phyloP scores from a whole-genome alignment of 2,888 invertebrate genomes.

The Graphium colonna region DNA sequence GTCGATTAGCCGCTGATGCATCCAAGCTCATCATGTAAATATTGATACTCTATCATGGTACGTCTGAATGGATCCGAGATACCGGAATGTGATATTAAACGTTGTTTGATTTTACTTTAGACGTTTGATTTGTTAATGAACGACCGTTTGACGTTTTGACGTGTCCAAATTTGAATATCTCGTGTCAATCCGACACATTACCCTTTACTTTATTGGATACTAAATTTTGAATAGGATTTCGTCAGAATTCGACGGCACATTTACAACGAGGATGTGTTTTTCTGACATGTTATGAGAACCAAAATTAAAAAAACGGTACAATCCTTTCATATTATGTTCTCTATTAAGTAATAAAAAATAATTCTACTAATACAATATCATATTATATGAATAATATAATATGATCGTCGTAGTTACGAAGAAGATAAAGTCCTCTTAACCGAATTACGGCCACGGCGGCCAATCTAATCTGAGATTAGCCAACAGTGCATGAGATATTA shows the following conservation, averaged over 20 bases:
- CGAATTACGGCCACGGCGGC: too few relatives aligned
- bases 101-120: slow-evolving; percentile 1
- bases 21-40: slow-evolving; percentile 11
- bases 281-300: too few relatives aligned
- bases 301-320: too few relatives aligned
- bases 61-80: slow-evolving; percentile 6
- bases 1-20: slow-evolving; percentile 30
- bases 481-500: too few relatives aligned
- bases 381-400: too few relatives aligned
- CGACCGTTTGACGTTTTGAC: not conserved
- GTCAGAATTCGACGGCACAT: not conserved
- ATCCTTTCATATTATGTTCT: too few relatives aligned
- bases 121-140: not conserved
- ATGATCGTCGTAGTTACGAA: too few relatives aligned
- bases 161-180: not conserved
- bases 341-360: too few relatives aligned
- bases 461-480: too few relatives aligned
- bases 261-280: too few relatives aligned
- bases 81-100: not conserved
- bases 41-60: slow-evolving; percentile 15
- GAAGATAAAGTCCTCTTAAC: too few relatives aligned
- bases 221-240: not conserved
- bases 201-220: not conserved
- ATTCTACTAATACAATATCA: too few relatives aligned
- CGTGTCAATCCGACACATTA: not conserved